Base-by-base conservation (phyloP, 2,797 vertebrate species). In the Anguilla marmorata region DNA sequence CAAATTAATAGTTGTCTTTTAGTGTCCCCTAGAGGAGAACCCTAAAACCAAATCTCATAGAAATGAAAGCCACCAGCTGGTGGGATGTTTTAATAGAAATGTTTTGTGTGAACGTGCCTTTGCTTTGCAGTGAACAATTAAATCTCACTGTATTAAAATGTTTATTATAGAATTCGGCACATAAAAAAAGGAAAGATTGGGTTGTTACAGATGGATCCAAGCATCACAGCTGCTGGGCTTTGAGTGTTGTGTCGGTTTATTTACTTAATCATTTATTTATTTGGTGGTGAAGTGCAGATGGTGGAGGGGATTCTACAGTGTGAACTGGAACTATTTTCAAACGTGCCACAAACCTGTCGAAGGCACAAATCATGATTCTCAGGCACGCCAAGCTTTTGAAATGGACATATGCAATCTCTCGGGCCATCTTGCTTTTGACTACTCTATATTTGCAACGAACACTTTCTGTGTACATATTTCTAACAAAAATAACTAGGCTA, bases 1-100 rank as follows among this genome's bases (percentile, higher is more conserved):
- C 16, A 84, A 84, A 56, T 24, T 12, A 56, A 84, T 50, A 27
- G 50, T 54, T 52, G 24, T 84, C n/a, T 84, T 84, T 84, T 56
- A 30, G 82, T 54, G 82, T 33, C 82, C 82, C 82, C 82, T 84
- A 56, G 50, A 84, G 82, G 82, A 84, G 48, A n/a, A 16, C 30
- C 8, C 14, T 27, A n/a, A 50, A 54, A 84, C 6, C 0, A n/a
- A 30, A 56, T 56, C 12, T 84, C 50, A 30, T 84, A 1, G 27
- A 84, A 30, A 30, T 19, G 19, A 50, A 9, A 56, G 50, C 30
- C 24, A 30, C 48, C 27, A 84, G 50, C n/a, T 84, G 45, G 54
- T 84, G 24, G 24, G n/a, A 33, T 54, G n/a, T 56, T 27, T 84
- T 56, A 3, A 7, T 30, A 30, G 27, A 84, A 54, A 54, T 30